Evolutionary conservation across 2,797 vertebrate genomes (phyloP).

Genomic region (Sternotherus odoratus): DNA sequence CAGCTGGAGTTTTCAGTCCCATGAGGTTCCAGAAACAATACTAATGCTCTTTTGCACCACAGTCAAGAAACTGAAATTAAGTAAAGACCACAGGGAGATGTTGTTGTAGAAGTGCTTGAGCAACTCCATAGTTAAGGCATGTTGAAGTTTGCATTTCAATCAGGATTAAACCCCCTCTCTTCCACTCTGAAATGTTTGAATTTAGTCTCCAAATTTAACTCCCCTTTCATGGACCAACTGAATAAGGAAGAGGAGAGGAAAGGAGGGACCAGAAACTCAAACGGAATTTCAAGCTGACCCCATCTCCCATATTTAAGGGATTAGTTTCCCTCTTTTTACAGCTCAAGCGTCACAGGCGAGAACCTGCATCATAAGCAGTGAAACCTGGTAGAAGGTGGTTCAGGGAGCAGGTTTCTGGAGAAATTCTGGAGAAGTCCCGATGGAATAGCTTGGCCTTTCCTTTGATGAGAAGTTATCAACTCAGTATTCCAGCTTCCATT

Average conservation of each 20-base stretch:
- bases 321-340: slow-evolving; percentile 8
- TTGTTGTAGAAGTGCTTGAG: slow-evolving; percentile 6
- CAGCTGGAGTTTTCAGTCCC: slow-evolving; percentile 44
- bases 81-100: not conserved
- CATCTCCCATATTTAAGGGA: not conserved
- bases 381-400: slow-evolving; percentile 2
- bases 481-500: slow-evolving; percentile 53
- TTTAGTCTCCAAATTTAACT: not conserved
- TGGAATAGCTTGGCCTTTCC: slow-evolving; percentile 35
- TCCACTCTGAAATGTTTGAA: slow-evolving; percentile 46
- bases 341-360: slow-evolving; percentile 4
- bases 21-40: slow-evolving; percentile 21
- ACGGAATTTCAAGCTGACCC: slow-evolving; percentile 23
- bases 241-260: not conserved
- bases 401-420: not conserved
- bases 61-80: slow-evolving; percentile 19
- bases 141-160: slow-evolving; percentile 34
- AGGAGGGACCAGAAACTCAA: slow-evolving; percentile 14
- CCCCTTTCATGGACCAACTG: not conserved
- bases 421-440: slow-evolving; percentile 30
- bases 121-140: slow-evolving; percentile 3
- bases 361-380: not conserved
- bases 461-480: slow-evolving; percentile 50
- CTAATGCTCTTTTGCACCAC: slow-evolving; percentile 47
- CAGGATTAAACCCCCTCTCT: slow-evolving; percentile 18